Evolutionary conservation across 2,797 vertebrate species (phyloP), one percentile per base, ranked within the genome.

Genomic region (Mionectes olivaceus): DNA sequence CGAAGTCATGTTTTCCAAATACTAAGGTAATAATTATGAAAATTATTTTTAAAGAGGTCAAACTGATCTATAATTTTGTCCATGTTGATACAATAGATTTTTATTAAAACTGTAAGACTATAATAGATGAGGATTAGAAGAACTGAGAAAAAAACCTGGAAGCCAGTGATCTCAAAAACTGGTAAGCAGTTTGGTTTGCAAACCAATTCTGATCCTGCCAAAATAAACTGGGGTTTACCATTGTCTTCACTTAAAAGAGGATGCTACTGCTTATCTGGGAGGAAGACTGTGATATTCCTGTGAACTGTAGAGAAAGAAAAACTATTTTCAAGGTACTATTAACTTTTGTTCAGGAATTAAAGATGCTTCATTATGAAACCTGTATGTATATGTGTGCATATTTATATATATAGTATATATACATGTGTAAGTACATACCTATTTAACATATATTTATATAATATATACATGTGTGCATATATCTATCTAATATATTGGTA

Each of bases 311-410:
- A 57, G 19, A 32, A 53, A 61, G 7, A 37, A 91, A 87, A 61
- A 4, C 7, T 47, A 1, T 41, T 65, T 76, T 17, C 16, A 64
- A 59, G 21, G 25, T 12, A 32, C 2, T 5, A 33, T 17, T 50
- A n/a, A 70, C 12, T 63, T 90, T 64, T 30, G 37, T 81, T 24
- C 17, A 37, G 35, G 7, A 82, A 61, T 49, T 82, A 68, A 71
- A 75, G 23, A 52, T 32, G 19, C 15, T 56, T 87, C 23, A 22
- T 56, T 69, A 82, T 55, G n/a, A 90, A 79, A 60, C 18, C 35
- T 0, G 0, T 22, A 32, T 2, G 2, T 28, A 5, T 10, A 2
- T 19, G 9, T 2, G 5, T 21, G 60, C 30, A 16, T 63, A 43
- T 19, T 21, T 41, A 3, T 25, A 17, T 21, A 6, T 18, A 25